phyloP scores from a whole-genome alignment of 2,113 vertebrate genomes.

The Micronycteris hirsuta region DNA sequence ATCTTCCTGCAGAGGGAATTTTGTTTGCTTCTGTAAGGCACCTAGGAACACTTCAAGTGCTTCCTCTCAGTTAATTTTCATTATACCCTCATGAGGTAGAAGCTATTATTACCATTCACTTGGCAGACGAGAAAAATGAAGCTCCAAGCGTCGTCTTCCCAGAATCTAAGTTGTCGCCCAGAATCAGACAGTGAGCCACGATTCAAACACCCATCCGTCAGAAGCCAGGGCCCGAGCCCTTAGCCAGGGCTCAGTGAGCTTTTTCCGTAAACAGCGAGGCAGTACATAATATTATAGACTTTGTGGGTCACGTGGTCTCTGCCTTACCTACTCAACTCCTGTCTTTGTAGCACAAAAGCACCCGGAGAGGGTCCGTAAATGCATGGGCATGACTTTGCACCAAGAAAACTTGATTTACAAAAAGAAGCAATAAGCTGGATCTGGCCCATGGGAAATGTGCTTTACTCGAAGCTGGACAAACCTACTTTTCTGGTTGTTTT shows the following conservation, averaged over 20 bases:
- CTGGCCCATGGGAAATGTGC: background rate
- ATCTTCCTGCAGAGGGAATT: background rate
- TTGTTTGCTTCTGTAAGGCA: background rate
- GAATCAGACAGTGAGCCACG: background rate
- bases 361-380: accelerated
- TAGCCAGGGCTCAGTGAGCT: background rate
- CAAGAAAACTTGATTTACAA: background rate
- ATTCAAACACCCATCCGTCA: background rate
- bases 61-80: background rate
- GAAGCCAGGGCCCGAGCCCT: background rate
- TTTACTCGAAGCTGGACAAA: background rate
- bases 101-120: background rate
- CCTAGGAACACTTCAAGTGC: background rate
- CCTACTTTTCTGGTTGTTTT: background rate
- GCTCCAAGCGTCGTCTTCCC: background rate
- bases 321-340: background rate
- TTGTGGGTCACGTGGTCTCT: background rate
- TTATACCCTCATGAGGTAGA: background rate
- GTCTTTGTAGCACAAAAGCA: background rate
- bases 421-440: background rate
- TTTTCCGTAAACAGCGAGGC: background rate
- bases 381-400: background rate
- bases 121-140: background rate
- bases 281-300: background rate
- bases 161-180: background rate